Evolutionary conservation across 1,140 invertebrate genomes (phyloP).

Genomic region (Diabrotica undecimpunctata): DNA sequence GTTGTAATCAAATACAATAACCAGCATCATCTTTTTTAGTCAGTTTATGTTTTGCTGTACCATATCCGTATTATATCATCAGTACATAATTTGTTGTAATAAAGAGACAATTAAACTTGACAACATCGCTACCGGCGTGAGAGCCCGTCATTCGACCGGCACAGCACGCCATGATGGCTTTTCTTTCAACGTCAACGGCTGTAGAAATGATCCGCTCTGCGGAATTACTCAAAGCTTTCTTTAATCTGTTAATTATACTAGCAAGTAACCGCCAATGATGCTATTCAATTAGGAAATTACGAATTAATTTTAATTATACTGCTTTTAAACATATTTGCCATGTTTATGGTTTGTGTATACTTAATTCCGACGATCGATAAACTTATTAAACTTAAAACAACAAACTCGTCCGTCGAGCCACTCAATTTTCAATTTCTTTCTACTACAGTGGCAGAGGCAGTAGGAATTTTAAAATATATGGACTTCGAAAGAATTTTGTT

Average conservation of each 20-base stretch:
- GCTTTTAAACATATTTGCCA: conserved; percentile 28
- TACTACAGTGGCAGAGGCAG: neutral
- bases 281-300: conserved; percentile 43
- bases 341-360: conserved; percentile 27
- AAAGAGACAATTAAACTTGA: no score
- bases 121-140: no score
- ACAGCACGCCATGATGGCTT: no score
- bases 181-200: conserved; percentile 19
- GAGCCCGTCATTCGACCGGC: no score
- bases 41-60: no score
- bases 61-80: no score
- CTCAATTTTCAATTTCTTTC: conserved; percentile 22
- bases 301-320: conserved; percentile 39
- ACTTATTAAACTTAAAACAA: conserved; percentile 26
- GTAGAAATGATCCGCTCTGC: conserved; percentile 31
- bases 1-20: no score
- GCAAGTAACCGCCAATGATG: conserved; percentile 41
- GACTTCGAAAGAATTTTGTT: no score
- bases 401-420: conserved; percentile 17
- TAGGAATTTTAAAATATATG: neutral
- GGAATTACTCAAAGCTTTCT: conserved; percentile 42
- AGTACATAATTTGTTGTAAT: no score
- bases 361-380: conserved; percentile 28
- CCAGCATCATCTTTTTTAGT: no score
- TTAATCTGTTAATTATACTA: conserved; percentile 41